Percentiles rank a stretch among this genome's conserved stretches.
Conservation (phyloP, 2,888 invertebrate species). For the Agrotis ipsilon region DNA sequence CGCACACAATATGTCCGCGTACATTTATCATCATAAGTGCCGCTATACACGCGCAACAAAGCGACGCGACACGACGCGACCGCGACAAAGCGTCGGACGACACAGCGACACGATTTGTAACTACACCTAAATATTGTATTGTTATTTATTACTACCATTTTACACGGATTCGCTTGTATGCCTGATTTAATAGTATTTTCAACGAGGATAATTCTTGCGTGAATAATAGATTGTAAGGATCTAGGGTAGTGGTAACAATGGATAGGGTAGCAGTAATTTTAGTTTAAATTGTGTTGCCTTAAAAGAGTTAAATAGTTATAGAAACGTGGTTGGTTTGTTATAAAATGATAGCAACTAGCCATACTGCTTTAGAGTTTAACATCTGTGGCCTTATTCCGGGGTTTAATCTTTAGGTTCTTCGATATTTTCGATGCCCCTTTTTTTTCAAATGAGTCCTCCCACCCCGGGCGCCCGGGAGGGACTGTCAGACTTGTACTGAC, state of each 20-base stretch:
- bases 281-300: conserved; percentile 61
- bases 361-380: background rate
- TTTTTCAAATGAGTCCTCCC: no score
- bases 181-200: conserved; percentile 71
- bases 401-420: background rate
- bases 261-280: conserved; percentile 64
- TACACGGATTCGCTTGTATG: conserved; percentile 69
- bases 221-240: conserved; percentile 64
- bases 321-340: conserved; percentile 16
- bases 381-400: background rate
- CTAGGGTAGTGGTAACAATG: conserved; percentile 59
- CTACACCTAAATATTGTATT: conserved; percentile 72
- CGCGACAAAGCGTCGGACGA: conserved; percentile 63
- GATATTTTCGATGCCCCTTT: background rate
- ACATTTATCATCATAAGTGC: conserved; percentile 89
- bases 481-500: no score
- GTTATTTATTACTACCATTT: conserved; percentile 69
- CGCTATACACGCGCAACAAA: conserved; percentile 74
- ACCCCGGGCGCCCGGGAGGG: no score
- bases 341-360: conserved; percentile 17
- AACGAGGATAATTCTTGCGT: conserved; percentile 67
- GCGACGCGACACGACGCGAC: conserved; percentile 65
- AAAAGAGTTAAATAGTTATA: conserved; percentile 53
- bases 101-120: conserved; percentile 68
- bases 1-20: conserved; percentile 72